Conservation (phyloP, 2,113 vertebrate species). For the Poecile atricapillus region DNA sequence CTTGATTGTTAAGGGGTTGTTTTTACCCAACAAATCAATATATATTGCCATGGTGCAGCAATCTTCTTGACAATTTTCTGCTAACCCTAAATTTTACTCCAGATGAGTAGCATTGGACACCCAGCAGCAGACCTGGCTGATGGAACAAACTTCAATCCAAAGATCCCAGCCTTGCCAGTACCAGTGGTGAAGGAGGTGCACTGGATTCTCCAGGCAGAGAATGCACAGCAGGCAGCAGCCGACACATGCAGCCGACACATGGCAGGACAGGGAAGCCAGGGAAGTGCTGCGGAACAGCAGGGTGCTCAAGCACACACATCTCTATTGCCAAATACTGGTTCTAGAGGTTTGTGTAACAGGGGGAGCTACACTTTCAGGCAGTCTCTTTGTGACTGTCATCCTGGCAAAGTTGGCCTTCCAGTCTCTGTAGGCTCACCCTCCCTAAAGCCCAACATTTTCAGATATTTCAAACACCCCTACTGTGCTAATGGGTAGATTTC, state of each 20-base stretch:
- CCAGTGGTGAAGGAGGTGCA: rapidly evolving
- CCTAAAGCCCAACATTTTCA: rapidly evolving
- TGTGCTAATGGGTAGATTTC: background rate
- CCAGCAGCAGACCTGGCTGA: background rate
- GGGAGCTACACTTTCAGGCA: background rate
- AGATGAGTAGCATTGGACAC: background rate
- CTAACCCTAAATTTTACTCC: background rate
- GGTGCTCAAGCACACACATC: background rate
- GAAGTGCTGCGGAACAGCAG: rapidly evolving
- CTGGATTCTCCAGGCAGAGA: background rate
- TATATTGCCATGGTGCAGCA: background rate
- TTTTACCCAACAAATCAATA: background rate
- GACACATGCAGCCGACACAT: rapidly evolving
- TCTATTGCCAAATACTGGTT: background rate
- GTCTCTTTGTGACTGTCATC: background rate
- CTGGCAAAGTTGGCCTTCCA: background rate
- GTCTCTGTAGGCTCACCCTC: background rate
- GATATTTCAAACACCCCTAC: background rate
- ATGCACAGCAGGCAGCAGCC: background rate
- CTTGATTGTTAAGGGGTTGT: background rate
- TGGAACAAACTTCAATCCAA: background rate
- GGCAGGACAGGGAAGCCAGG: background rate
- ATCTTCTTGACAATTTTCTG: background rate
- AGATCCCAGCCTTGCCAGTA: rapidly evolving
- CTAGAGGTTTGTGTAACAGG: background rate